Percentiles rank a stretch among this genome's conserved stretches.
Conservation (phyloP, 2,888 invertebrate genomes). For the Ashinkailepas kermadecensis region DNA sequence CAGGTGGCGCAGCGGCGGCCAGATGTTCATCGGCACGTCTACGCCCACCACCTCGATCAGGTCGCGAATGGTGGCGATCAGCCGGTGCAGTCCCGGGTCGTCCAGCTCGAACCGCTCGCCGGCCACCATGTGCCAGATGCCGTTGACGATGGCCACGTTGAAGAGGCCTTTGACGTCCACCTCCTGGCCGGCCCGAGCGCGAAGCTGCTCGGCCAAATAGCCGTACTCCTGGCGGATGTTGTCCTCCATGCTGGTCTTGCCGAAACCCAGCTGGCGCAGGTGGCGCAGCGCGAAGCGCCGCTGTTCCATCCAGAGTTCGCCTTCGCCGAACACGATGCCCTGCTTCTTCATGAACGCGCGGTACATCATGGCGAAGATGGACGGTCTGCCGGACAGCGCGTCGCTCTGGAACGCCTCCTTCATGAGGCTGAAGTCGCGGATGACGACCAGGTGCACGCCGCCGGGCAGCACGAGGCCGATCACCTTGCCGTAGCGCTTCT, state of each 20-base stretch:
- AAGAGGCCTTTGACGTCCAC: not conserved
- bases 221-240: not conserved
- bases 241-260: not conserved
- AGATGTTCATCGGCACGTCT: not conserved
- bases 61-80: not conserved
- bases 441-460: not conserved
- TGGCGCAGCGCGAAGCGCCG: not conserved
- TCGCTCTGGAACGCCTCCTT: not conserved
- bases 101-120: not conserved
- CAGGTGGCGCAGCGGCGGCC: conserved; percentile 17
- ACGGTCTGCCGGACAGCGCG: not conserved
- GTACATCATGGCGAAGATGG: not conserved
- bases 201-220: not conserved
- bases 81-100: not conserved
- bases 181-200: not conserved
- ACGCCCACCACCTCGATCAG: not conserved
- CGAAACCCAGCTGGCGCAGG: not conserved
- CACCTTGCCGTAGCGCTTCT: not conserved
- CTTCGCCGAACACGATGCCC: not conserved
- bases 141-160: not conserved
- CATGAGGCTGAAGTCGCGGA: not conserved
- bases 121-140: not conserved
- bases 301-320: not conserved
- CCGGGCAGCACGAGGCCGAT: not conserved
- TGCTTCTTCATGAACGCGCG: not conserved